Base-by-base conservation (phyloP, 2,113 vertebrate genomes). In the Mobula hypostoma region DNA sequence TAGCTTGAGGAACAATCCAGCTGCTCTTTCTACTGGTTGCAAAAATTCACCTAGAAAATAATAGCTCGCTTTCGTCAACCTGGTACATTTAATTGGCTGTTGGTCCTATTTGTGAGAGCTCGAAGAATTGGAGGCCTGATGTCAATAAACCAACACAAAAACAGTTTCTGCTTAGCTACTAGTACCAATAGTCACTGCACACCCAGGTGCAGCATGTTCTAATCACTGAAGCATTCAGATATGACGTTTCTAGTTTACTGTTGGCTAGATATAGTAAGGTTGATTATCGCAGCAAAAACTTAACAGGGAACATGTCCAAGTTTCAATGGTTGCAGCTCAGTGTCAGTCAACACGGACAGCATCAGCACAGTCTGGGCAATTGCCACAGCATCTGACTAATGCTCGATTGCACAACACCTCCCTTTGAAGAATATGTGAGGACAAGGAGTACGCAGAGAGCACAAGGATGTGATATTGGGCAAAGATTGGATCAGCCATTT, bases 81-180 rank as follows among this genome's bases (percentile, higher is more conserved):
- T 32, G n/a, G n/a, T 48, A n/a, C 2, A 12, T 19, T 90, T 7
- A 68, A 29, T 90, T n/a, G 66, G 83, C 27, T 58, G 40, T 83
- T 9, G 21, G 17, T 24, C 40, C 58, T 58, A 87, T 87, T n/a
- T 77, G 27, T n/a, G 61, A 90, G 29, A 90, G n/a, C 5, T n/a
- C 58, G 12, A 68, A 14, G 29, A 29, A n/a, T 66, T 63, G n/a
- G 61, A 32, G 19, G 61, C 29, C 29, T 66, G 61, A 90, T 63
- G 63, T 90, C 27, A 90, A 27, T 90, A 90, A 90, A 90, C 27
- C 61, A 90, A 90, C 66, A 90, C 7, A 90, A 90, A 88, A 66
- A 14, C 29, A 32, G 85, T n/a, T 90, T 90, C 29, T 68, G 61
- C 61, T 29, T n/a, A 14, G 58, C 29, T 17, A n/a, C 85, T 61